A percentile compares a stretch with the other conserved stretches of the same genome.
These are phyloP conservation scores for Trimorus sp. DNA, from an alignment of 2,888 invertebrate species.

Conservation along the genomic window DNA sequence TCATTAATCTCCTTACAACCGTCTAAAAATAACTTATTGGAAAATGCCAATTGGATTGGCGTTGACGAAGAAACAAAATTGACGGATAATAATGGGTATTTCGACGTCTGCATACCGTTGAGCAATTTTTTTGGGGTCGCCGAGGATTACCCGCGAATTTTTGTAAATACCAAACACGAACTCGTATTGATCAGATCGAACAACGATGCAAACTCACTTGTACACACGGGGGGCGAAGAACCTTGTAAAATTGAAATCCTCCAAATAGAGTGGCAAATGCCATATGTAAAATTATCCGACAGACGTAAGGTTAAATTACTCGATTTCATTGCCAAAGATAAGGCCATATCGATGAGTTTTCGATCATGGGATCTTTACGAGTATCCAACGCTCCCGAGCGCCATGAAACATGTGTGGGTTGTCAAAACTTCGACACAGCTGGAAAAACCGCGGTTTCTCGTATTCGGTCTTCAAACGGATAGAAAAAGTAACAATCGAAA, in stretches of 20 bases:
- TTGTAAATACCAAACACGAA: slow-evolving; percentile 20
- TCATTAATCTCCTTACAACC: slow-evolving; percentile 49
- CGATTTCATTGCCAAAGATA: slow-evolving; percentile 59
- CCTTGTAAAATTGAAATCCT: slow-evolving; percentile 4
- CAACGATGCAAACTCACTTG: background rate
- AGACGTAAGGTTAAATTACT: slow-evolving; percentile 60
- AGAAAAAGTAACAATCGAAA: slow-evolving; percentile 46
- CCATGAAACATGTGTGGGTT: no score
- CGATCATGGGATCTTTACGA: no score
- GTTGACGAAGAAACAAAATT: slow-evolving; percentile 19
- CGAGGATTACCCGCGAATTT: slow-evolving; percentile 21
- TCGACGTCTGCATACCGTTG: slow-evolving; percentile 74
- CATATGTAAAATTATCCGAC: slow-evolving; percentile 28
- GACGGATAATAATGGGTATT: slow-evolving; percentile 64
- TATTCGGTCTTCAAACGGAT: no score
- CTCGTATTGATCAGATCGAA: slow-evolving; percentile 8
- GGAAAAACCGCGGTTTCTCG: no score
- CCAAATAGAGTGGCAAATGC: slow-evolving; percentile 7
- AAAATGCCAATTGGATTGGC: slow-evolving; percentile 70
- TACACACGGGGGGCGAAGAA: background rate
- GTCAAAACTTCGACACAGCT: no score
- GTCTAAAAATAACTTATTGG: slow-evolving; percentile 26
- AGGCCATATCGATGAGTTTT: slow-evolving; percentile 68
- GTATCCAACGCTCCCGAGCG: no score
- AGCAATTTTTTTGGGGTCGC: slow-evolving; percentile 73